phyloP scores from a whole-genome alignment of 2,797 vertebrate species.

The Corythornis leucogaster region DNA sequence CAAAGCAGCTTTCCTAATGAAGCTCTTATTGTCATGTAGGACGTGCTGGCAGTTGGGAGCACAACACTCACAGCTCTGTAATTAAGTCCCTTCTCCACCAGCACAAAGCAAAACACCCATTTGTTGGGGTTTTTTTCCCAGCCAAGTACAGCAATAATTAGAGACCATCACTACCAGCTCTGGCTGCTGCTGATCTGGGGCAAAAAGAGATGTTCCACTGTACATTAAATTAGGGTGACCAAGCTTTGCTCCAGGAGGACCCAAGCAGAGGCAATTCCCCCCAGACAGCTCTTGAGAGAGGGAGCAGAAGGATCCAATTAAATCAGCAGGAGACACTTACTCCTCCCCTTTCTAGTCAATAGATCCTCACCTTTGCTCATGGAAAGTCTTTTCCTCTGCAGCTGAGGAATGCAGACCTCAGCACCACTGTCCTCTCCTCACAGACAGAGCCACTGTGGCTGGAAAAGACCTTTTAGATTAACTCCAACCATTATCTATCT shows the following conservation, averaged over 20 bases:
- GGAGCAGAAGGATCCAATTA: neutral
- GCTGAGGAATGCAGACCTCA: neutral
- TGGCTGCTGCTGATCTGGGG: neutral
- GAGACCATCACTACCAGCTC: neutral
- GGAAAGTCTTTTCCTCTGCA: conserved; percentile 2
- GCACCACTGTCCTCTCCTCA: neutral
- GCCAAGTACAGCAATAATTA: neutral
- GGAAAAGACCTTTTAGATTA: too few species aligned
- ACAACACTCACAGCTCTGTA: neutral
- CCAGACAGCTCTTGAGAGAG: neutral
- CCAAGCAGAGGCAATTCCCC: neutral
- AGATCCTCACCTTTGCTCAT: conserved; percentile 41
- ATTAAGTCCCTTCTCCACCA: neutral
- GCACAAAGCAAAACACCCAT: conserved; percentile 19
- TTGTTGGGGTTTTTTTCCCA: neutral
- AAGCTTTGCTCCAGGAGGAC: neutral
- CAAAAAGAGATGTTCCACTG: neutral
- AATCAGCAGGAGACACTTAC: neutral
- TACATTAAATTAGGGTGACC: neutral
- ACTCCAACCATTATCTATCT: too few species aligned
- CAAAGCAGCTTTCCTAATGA: neutral
- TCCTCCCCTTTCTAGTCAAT: neutral
- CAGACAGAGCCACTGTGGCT: too few species aligned
- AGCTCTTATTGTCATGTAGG: neutral
- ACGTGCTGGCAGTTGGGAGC: neutral